phyloP scores from a whole-genome alignment of 2,113 vertebrate genomes.

The Amblyornis subalaris region DNA sequence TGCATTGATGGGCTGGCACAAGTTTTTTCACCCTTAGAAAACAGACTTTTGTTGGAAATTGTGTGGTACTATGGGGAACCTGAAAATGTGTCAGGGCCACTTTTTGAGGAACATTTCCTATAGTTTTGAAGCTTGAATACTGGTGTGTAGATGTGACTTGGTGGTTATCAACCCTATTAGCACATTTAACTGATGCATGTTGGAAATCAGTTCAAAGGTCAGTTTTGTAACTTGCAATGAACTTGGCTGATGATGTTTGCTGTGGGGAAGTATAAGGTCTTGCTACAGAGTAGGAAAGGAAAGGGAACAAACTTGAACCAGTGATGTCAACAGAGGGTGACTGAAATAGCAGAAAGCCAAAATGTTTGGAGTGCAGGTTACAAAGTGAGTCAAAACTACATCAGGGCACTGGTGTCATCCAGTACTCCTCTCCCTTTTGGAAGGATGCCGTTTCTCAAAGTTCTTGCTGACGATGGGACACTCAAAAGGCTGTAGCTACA shows the following conservation, averaged over 20 bases:
- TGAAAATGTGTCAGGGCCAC: not conserved
- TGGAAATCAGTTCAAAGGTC: not conserved
- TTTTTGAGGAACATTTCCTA: not conserved
- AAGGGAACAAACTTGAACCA: not conserved
- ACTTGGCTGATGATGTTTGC: not conserved
- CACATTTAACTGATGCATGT: not conserved
- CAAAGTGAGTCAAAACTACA: not conserved
- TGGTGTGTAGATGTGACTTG: not conserved
- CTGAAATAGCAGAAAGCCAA: not conserved
- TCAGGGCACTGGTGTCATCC: not conserved
- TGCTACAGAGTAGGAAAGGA: not conserved
- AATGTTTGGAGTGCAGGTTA: not conserved
- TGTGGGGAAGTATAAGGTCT: not conserved
- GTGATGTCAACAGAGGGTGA: not conserved
- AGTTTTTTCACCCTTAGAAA: not conserved
- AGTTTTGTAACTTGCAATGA: not conserved
- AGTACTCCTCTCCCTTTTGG: not conserved
- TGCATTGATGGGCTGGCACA: not conserved
- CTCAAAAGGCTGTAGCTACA: not conserved
- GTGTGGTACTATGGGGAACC: accelerated
- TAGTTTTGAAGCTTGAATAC: not conserved
- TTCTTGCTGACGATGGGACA: not conserved
- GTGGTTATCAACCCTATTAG: not conserved
- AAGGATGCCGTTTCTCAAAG: not conserved
- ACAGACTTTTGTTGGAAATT: not conserved